Evolutionary conservation across 1,140 invertebrate genomes (phyloP), one percentile per base, ranked within the genome.

Genomic region (Stenopsyche tienmushanensis): DNA sequence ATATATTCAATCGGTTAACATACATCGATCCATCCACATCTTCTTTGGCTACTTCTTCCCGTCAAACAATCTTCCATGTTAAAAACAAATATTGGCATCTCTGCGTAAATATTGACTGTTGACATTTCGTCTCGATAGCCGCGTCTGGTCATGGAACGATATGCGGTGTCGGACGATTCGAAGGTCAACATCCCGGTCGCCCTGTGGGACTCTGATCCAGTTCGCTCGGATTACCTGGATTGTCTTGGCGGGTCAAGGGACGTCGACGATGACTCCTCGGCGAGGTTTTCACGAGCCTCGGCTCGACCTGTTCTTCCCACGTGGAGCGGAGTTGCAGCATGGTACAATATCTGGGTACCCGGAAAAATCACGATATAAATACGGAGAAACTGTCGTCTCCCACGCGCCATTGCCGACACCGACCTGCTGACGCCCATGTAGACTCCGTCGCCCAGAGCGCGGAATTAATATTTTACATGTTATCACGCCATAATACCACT

Each of bases 301-400:
- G 42, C 54, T 47, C 42, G 41, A 60, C 57, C 57, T 60, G 57
- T 60, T 60, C 57, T 60, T 60, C 57, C 57, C 57, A 60, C 57
- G 25, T 60, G 57, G 41, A 29, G 57, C 42, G 54, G 54, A 42
- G 41, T 42, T 57, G 54, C 41, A 57, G 41, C 42, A 57, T 21
- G 54, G 34, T 42, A 57, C 54, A 41, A 42, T 42, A 57, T 57
- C 54, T 10, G 57, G 20, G 57, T 60, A 59, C 23, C 41, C 15
- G 39, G 53, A 60, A 60, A 60, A 60, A 60, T 60, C 42, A 15
- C 52, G 26, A 26, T 41, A 20, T 57, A 57, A 41, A 34, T 17
- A 47, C 57, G 42, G 23, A 26, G 15, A 47, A 60, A 60, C 57
- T 60, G 57, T 60, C 57, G 8, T 60, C 57, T 26, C 57, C 57